phyloP scores from a whole-genome alignment of 2,888 invertebrate species.

The Lacanobia oleracea region DNA sequence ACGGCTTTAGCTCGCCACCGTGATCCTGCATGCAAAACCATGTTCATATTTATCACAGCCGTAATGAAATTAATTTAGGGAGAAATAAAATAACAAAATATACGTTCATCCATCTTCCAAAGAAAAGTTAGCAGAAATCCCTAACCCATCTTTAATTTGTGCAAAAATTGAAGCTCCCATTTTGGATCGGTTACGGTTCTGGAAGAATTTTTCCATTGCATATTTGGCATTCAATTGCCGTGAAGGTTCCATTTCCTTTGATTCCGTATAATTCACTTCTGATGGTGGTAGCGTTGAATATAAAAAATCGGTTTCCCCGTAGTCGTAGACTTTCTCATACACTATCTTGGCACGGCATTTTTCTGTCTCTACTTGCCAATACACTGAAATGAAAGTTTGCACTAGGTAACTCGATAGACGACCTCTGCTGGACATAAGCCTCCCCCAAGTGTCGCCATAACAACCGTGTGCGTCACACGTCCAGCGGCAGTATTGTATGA shows the following conservation, averaged over 20 bases:
- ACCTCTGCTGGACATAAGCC: too few species aligned
- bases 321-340: background rate
- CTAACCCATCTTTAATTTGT: background rate
- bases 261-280: background rate
- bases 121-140: constrained; percentile 17
- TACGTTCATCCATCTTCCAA: background rate
- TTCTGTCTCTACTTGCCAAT: constrained; percentile 6
- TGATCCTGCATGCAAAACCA: background rate
- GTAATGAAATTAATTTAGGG: background rate
- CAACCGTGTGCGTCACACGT: too few species aligned
- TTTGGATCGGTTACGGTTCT: background rate
- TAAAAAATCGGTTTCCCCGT: background rate
- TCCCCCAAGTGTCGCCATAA: too few species aligned
- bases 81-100: constrained; percentile 9
- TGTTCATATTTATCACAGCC: background rate
- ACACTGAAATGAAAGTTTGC: constrained; percentile 6
- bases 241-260: background rate
- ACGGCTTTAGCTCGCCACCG: background rate
- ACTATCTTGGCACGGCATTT: background rate
- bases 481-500: too few species aligned
- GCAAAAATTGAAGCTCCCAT: background rate
- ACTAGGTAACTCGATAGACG: background rate
- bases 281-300: background rate
- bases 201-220: background rate
- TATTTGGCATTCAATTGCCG: background rate